A percentile compares a stretch with the other conserved stretches of the same genome.
Conservation (phyloP, 2,888 invertebrate genomes). For the Dysmachus trigonus region DNA sequence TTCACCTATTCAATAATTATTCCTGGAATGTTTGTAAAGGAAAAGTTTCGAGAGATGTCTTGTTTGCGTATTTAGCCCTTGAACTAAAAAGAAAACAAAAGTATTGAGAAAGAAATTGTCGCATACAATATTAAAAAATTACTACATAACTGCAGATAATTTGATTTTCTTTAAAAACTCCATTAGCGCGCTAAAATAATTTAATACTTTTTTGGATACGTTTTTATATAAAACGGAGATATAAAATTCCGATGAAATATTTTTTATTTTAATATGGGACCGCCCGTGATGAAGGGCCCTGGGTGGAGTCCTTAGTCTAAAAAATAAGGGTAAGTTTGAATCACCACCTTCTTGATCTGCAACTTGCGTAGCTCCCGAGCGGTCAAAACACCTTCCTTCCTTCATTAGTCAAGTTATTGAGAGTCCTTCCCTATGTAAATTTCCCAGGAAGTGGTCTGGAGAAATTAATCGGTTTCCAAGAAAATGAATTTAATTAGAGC, state of each 20-base stretch:
- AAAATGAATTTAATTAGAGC: background rate
- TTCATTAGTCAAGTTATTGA: background rate
- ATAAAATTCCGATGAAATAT: too few species aligned
- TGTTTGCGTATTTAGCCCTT: background rate
- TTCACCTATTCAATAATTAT: background rate
- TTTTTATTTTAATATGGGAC: too few species aligned
- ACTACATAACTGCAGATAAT: too few species aligned
- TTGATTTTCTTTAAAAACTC: too few species aligned
- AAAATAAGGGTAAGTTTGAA: background rate
- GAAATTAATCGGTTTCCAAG: background rate
- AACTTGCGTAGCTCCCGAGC: background rate
- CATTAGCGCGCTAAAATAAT: too few species aligned
- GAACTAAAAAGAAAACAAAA: background rate
- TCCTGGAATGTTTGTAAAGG: background rate
- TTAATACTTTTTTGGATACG: too few species aligned
- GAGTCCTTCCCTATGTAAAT: background rate
- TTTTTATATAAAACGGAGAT: background rate
- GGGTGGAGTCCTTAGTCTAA: too few species aligned
- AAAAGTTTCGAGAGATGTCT: background rate
- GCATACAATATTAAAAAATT: too few species aligned
- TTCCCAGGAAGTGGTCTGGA: background rate
- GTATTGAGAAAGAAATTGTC: too few species aligned
- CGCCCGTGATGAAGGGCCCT: background rate
- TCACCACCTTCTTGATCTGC: background rate
- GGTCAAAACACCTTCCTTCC: background rate